A percentile compares a stretch with the other conserved stretches of the same genome.
These are phyloP conservation scores for Cinclus mexicanus DNA, from an alignment of 2,113 vertebrate species.

Conservation along the genomic window DNA sequence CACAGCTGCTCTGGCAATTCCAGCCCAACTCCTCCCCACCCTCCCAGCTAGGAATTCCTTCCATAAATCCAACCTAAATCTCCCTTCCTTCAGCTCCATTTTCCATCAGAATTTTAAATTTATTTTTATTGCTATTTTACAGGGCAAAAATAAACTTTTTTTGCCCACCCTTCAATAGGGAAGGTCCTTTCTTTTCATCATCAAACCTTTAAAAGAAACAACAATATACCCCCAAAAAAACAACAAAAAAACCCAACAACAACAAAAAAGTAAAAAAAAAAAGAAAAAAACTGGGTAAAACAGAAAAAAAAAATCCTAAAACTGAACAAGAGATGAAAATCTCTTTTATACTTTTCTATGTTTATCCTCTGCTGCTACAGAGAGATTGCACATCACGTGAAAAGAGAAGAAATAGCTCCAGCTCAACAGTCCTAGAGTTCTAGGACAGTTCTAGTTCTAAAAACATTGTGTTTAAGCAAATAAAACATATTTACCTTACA, in stretches of 20 bases:
- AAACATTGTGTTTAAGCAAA: not conserved
- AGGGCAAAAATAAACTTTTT: not conserved
- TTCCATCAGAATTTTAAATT: accelerated
- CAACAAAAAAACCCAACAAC: not conserved
- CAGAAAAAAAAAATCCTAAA: not conserved
- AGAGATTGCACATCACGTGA: accelerated
- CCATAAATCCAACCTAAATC: not conserved
- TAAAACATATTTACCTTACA: not conserved
- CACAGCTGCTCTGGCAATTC: not conserved
- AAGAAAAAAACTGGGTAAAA: not conserved
- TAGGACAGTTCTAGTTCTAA: not conserved
- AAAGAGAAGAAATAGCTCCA: not conserved
- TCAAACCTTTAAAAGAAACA: not conserved
- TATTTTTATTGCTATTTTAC: not conserved
- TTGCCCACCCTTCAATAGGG: not conserved
- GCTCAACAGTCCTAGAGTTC: not conserved
- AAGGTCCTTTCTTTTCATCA: not conserved
- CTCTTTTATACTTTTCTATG: not conserved
- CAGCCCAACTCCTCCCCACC: accelerated
- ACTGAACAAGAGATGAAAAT: accelerated
- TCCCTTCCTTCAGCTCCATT: not conserved
- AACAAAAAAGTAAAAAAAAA: not conserved
- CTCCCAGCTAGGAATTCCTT: not conserved
- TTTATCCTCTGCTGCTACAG: not conserved
- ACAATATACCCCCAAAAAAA: not conserved